phyloP scores from a whole-genome alignment of 1,140 invertebrate genomes.

The Rhynchophorus ferrugineus region DNA sequence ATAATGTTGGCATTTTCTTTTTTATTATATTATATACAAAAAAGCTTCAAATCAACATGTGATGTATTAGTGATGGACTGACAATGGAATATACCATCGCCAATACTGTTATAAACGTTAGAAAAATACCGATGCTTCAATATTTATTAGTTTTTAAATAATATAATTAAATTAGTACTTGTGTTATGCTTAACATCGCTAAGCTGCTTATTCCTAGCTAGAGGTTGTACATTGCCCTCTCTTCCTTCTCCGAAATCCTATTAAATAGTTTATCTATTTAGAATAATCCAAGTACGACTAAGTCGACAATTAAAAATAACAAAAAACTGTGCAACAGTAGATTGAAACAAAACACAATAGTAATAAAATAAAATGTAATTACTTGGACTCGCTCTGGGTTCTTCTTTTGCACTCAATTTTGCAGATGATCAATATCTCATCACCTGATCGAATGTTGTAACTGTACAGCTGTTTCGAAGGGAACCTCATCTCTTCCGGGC shows the following conservation, averaged over 20 bases:
- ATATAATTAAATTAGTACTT: neutral
- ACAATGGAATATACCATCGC: no score
- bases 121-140: neutral
- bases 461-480: conserved; percentile 83
- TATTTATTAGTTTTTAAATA: neutral
- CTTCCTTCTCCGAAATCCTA: conserved; percentile 18
- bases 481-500: conserved; percentile 81
- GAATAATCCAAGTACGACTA: neutral
- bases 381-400: conserved; percentile 24
- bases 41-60: no score
- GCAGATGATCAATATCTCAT: conserved; percentile 84
- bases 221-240: conserved; percentile 19
- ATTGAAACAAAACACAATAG: neutral
- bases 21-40: no score
- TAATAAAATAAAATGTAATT: conserved; percentile 12
- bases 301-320: neutral
- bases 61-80: no score
- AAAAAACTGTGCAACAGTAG: neutral
- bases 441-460: conserved; percentile 82
- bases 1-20: neutral
- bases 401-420: conserved; percentile 41
- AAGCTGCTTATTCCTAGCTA: neutral
- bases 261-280: neutral
- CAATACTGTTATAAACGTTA: neutral
- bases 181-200: neutral